These are phyloP conservation scores for Lumbricus terrestris DNA, from an alignment of 2,888 invertebrate species.

Conservation along the genomic window DNA sequence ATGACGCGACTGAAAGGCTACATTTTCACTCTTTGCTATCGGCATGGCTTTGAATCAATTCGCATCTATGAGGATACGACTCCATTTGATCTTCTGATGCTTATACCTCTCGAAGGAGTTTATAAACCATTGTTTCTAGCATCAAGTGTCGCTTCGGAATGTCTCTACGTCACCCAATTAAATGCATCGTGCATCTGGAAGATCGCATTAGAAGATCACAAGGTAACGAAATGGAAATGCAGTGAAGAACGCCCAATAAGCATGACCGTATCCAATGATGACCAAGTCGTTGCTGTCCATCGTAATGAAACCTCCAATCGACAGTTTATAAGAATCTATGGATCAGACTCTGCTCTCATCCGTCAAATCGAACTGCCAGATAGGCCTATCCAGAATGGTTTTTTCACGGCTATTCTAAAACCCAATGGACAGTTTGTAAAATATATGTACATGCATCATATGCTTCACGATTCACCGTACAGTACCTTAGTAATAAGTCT, in stretches of 20 bases:
- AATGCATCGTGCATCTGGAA: background rate
- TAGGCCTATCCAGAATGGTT: too few species aligned
- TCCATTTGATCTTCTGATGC: background rate
- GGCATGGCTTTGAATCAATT: background rate
- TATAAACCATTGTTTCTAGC: background rate
- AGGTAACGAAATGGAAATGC: background rate
- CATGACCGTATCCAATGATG: background rate
- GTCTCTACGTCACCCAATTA: background rate
- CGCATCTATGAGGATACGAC: background rate
- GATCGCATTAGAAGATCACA: background rate
- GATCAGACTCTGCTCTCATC: background rate
- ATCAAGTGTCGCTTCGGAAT: background rate
- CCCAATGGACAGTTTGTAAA: background rate
- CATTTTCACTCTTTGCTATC: background rate
- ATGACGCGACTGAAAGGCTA: background rate
- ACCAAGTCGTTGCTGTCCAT: background rate
- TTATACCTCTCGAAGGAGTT: background rate
- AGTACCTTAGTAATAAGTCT: background rate
- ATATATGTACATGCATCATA: too few species aligned
- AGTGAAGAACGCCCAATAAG: background rate
- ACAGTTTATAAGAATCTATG: background rate
- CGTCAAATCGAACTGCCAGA: background rate
- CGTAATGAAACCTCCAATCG: too few species aligned
- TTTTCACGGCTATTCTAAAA: background rate
- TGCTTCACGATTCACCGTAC: too few species aligned